phyloP scores from a whole-genome alignment of 1,140 invertebrate species.

The Drosophila funebris region DNA sequence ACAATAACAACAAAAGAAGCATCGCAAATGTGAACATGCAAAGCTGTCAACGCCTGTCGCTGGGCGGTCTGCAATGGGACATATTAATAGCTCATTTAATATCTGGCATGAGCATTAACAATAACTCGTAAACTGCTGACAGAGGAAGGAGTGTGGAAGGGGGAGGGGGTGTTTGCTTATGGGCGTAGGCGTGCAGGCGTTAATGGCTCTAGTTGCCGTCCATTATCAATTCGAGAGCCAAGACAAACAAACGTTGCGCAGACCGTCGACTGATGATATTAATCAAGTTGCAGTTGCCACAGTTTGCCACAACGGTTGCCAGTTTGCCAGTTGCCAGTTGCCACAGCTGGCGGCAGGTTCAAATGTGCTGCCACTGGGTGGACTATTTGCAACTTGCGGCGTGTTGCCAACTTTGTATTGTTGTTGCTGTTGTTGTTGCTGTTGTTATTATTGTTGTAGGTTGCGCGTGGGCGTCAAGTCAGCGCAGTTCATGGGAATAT shows the following conservation, averaged over 20 bases:
- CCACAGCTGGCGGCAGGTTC: slow-evolving; percentile 53
- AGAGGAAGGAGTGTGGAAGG: slow-evolving; percentile 9
- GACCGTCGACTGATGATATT: slow-evolving; percentile 60
- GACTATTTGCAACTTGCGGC: slow-evolving; percentile 44
- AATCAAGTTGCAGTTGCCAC: slow-evolving; percentile 57
- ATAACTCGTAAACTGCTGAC: slow-evolving; percentile 8
- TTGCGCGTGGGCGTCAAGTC: slow-evolving; percentile 68
- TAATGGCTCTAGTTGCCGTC: background rate
- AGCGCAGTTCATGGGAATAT: slow-evolving; percentile 62
- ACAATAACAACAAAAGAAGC: slow-evolving; percentile 1
- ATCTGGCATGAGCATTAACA: slow-evolving; percentile 25
- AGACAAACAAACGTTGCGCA: background rate
- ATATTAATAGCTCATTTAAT: slow-evolving; percentile 2
- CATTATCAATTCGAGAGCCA: slow-evolving; percentile 42
- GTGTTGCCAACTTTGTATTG: slow-evolving; percentile 43
- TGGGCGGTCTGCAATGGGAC: slow-evolving; percentile 6
- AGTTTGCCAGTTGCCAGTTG: slow-evolving; percentile 10
- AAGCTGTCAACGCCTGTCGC: slow-evolving; percentile 15
- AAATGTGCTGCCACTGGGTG: slow-evolving; percentile 52
- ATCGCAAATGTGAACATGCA: slow-evolving; percentile 4
- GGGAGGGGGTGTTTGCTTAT: background rate
- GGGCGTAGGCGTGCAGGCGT: background rate
- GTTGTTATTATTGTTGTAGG: slow-evolving; percentile 19
- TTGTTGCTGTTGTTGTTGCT: background rate
- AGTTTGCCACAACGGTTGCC: slow-evolving; percentile 12